Conservation (phyloP, 37 sponge, comb jelly and placozoan species). For the Axinella damicornis region DNA sequence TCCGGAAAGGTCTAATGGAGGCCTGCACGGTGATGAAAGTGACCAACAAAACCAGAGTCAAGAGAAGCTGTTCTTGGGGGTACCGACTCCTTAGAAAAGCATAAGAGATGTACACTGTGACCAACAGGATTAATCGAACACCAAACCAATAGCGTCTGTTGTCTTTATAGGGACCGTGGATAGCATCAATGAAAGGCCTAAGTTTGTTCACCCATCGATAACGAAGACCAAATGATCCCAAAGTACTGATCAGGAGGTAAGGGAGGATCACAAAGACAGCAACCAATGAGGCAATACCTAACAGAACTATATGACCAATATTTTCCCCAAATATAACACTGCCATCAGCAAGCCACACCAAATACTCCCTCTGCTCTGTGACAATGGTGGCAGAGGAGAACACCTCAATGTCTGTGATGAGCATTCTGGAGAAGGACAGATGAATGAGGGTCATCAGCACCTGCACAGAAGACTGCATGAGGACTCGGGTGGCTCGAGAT, state of each 20-base stretch:
- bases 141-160: no score
- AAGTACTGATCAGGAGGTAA: neutral
- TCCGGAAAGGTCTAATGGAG: neutral
- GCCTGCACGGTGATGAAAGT: slow-evolving; percentile 3
- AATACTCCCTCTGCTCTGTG: no score
- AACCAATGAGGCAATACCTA: neutral
- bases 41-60: neutral
- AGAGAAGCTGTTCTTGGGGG: neutral
- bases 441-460: no score
- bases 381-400: no score
- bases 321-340: neutral
- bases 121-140: neutral
- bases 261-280: neutral
- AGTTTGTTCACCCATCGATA: slow-evolving; percentile 8
- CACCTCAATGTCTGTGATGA: no score
- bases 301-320: neutral
- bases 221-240: neutral
- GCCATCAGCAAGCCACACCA: slow-evolving; percentile 5
- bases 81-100: neutral
- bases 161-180: no score
- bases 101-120: neutral
- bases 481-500: no score
- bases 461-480: no score
- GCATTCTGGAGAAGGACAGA: no score
- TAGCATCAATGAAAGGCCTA: slow-evolving; percentile 19